Evolutionary conservation across 2,113 vertebrate genomes (phyloP).

Genomic region (Tauraco erythrolophus): DNA sequence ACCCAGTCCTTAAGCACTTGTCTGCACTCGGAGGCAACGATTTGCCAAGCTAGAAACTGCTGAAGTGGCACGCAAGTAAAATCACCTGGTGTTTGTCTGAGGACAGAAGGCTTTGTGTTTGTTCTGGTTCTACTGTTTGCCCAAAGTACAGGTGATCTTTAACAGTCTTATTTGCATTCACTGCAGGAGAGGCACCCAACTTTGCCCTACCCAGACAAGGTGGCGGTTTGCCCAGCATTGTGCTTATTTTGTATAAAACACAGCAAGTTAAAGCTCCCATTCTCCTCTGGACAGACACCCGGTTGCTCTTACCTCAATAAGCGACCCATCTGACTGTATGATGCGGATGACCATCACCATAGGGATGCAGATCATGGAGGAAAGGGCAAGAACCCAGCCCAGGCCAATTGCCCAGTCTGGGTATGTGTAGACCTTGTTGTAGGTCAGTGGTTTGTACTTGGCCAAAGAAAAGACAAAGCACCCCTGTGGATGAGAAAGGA

Average conservation of each 20-base stretch:
- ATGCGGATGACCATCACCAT: constrained; percentile 94
- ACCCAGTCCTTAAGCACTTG: neutral
- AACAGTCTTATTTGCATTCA: neutral
- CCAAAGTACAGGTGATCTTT: constrained; percentile 18
- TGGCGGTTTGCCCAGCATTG: neutral
- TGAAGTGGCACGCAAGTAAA: neutral
- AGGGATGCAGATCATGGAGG: constrained; percentile 97
- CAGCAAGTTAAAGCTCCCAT: neutral
- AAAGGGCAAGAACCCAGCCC: constrained; percentile 92
- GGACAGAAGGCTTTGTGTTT: neutral
- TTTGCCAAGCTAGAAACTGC: neutral
- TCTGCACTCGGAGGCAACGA: neutral
- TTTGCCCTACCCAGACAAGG: neutral
- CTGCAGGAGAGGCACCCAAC: neutral
- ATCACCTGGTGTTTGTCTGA: neutral
- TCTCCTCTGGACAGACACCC: neutral
- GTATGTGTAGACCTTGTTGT: constrained; percentile 95
- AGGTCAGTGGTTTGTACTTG: constrained; percentile 95
- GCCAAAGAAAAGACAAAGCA: constrained; percentile 97
- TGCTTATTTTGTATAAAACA: neutral
- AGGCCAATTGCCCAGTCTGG: constrained; percentile 95
- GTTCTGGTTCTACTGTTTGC: constrained; percentile 18
- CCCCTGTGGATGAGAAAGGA: constrained; percentile 78
- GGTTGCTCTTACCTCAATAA: constrained; percentile 87
- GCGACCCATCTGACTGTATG: constrained; percentile 89